Evolutionary conservation across 2,113 vertebrate genomes (phyloP), one percentile per base, ranked within the genome.

Genomic region (Tricholaema leucomelas): DNA sequence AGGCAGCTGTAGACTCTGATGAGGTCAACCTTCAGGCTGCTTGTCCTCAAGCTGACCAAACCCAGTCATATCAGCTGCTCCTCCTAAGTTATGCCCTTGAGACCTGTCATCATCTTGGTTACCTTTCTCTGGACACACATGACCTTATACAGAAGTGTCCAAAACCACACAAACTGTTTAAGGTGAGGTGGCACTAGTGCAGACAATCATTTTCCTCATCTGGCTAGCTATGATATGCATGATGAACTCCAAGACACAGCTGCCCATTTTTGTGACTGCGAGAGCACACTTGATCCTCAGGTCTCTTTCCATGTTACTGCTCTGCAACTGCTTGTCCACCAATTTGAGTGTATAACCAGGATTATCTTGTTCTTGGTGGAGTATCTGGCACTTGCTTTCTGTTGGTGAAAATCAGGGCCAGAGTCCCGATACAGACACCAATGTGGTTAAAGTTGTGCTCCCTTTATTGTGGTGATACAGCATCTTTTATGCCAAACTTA

Each of bases 181-280:
- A 52, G 25, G 15, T 77, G 42, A 30, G 12, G 31, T 18, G 0
- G 2, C 12, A 31, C 5, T 36, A 13, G 4, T 5, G 23, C 59
- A 8, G 19, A 65, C 2, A 20, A 19, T 28, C 31, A 30, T 15
- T 13, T 21, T 8, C 54, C 27, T 76, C 4, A 1, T 8, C 5
- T 0, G 0, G 10, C n/a, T 46, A 5, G 12, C 0, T 1, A 9
- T n/a, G 17, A 20, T 56, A 20, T 40, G 33, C 25, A 21, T 74
- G 61, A 24, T 11, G n/a, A 9, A 31, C 33, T 4, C 23, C 33
- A 44, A 35, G 14, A 40, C 14, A 14, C 0, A 1, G 5, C 0
- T 63, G 31, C 5, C 13, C 38, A 2, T 66, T 33, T 46, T 46
- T 15, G n/a, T 54, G 59, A 8, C 10, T 66, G 36, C 35, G 40